Percentiles rank a stretch among this genome's conserved stretches.
These are phyloP conservation scores for Lepidocolaptes lacrymiger DNA, from an alignment of 2,797 vertebrate species.

Conservation along the genomic window DNA sequence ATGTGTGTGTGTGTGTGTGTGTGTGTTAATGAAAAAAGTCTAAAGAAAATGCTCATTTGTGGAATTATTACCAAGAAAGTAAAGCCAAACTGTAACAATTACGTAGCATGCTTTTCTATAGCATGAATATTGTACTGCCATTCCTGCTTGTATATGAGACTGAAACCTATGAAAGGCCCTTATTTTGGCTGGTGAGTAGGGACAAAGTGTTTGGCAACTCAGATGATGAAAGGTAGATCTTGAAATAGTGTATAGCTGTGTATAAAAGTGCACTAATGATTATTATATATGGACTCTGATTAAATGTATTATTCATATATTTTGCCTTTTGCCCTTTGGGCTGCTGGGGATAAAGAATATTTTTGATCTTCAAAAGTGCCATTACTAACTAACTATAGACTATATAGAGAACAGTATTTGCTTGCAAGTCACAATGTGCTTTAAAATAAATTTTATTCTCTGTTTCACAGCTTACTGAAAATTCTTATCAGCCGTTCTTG, in stretches of 20 bases:
- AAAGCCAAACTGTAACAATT: neutral
- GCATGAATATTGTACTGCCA: accelerated
- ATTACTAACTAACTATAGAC: neutral
- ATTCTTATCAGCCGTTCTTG: neutral
- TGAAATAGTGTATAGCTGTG: neutral
- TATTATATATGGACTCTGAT: neutral
- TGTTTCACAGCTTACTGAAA: neutral
- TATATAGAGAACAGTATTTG: neutral
- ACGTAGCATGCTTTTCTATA: neutral
- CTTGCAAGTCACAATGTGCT: neutral
- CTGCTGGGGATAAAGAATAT: neutral
- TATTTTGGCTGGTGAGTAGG: neutral
- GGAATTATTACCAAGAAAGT: neutral
- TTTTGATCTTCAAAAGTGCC: neutral
- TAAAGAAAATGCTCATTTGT: neutral
- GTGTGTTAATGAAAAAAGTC: neutral
- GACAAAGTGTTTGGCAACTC: neutral
- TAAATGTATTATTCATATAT: neutral
- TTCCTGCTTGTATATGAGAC: neutral
- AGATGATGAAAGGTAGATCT: neutral
- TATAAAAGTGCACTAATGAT: neutral
- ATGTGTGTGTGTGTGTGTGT: accelerated
- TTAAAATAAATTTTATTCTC: neutral
- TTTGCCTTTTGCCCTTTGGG: neutral
- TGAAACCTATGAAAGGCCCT: neutral